Base-by-base conservation (phyloP, 2,797 vertebrate genomes). In the Trichosurus vulpecula region DNA sequence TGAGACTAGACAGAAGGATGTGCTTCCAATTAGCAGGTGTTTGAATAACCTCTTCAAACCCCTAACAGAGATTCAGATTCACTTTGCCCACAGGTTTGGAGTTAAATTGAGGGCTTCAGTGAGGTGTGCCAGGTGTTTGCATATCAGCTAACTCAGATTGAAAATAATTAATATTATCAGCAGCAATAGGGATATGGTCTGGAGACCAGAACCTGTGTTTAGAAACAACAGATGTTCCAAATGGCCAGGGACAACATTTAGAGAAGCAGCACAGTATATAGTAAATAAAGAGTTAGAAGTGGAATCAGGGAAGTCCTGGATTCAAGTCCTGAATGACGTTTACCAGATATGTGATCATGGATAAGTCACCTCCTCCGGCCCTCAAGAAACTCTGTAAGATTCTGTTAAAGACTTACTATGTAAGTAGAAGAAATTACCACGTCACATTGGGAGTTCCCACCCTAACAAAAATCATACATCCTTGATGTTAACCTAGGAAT, bases 91-190 rank as follows among this genome's bases (percentile, higher is more conserved):
- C 74, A 87, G 74, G 74, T 87, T 87, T 51, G 41, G 74, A 87
- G 74, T 87, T 51, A 87, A 87, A 87, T 51, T 51, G 74, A 87
- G 74, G 41, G 74, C 74, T 87, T 87, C 74, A 87, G 12, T 87
- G 41, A 87, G 41, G 25, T 51, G 27, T 87, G 41, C 74, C 74
- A 87, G 74, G 74, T 87, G 74, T 87, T 87, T 51, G 74, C 74
- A 87, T 51, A 87, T 87, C 74, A 87, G 74, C 74, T 87, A 87
- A 87, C 74, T 47, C 74, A 87, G 74, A 87, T 27, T 87, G 41
- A 87, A 87, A 87, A 87, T 87, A 87, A 87, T 87, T 87, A 87
- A 87, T 87, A 87, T 87, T 47, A 87, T 51, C 74, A 87, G 74
- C 74, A 87, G 74, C 41, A 47, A 87, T 51, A 51, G 31, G 41